Percentiles rank a stretch among this genome's conserved stretches.
Conservation (phyloP, 2,797 vertebrate genomes). For the Microhierax caerulescens region DNA sequence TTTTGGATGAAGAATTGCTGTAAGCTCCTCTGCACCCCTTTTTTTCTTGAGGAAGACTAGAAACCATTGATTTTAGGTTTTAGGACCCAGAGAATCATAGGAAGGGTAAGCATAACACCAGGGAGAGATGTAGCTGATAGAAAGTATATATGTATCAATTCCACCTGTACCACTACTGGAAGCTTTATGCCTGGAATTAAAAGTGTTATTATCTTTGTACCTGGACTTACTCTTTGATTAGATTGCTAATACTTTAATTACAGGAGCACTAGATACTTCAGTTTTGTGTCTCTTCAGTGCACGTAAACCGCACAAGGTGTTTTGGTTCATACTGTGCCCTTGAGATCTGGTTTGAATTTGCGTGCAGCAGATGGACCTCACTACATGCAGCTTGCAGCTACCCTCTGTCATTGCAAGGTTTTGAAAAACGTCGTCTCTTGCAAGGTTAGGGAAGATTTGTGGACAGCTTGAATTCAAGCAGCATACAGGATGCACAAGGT, state of each 20-base stretch:
- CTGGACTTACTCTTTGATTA: background rate
- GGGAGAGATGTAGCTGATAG: background rate
- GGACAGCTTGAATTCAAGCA: background rate
- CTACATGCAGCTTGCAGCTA: background rate
- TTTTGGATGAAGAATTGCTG: background rate
- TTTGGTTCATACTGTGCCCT: conserved; percentile 4
- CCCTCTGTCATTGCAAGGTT: background rate
- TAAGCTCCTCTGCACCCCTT: background rate
- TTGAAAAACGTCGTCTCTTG: background rate
- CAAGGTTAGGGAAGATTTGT: background rate
- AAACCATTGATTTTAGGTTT: background rate
- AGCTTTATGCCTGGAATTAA: background rate
- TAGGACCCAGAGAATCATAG: background rate
- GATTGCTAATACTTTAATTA: background rate
- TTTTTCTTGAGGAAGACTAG: background rate
- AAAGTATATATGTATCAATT: background rate
- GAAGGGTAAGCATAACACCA: background rate
- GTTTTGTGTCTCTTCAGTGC: background rate
- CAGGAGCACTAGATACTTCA: background rate
- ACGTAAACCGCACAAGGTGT: background rate
- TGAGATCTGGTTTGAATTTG: background rate
- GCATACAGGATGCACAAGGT: background rate
- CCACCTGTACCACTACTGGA: background rate
- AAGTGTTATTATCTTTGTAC: background rate
- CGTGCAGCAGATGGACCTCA: background rate